Conservation (phyloP, 1,140 invertebrate genomes). For the Drosophila seguyi region DNA sequence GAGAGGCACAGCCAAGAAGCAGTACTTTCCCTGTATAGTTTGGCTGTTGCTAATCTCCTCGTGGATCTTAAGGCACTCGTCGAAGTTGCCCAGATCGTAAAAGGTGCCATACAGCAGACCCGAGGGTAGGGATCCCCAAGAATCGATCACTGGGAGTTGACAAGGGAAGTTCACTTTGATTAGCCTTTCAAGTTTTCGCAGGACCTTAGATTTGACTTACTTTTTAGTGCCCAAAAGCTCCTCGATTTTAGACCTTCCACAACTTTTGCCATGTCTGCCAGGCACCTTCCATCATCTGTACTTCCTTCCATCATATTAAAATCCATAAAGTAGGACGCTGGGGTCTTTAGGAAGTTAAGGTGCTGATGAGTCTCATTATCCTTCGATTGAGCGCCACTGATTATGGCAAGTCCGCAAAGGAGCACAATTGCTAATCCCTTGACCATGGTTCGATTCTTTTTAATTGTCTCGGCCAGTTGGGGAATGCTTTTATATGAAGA, state of each 20-base stretch:
- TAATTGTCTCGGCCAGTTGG: neutral
- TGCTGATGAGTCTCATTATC: neutral
- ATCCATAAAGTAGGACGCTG: neutral
- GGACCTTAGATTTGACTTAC: neutral
- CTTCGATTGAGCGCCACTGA: neutral
- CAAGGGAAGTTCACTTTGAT: neutral
- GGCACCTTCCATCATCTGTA: constrained; percentile 6
- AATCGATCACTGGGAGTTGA: constrained; percentile 50
- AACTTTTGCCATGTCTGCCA: constrained; percentile 11
- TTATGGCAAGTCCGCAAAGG: neutral
- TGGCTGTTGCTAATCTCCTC: constrained; percentile 18
- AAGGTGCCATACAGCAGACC: constrained; percentile 15
- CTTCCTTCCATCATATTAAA: neutral
- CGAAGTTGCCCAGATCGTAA: constrained; percentile 61
- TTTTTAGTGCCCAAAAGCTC: constrained; percentile 22
- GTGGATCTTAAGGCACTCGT: constrained; percentile 46
- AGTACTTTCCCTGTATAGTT: constrained; percentile 52
- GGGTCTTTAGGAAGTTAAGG: constrained; percentile 3
- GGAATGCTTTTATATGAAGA: constrained; percentile 19
- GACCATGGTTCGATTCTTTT: constrained; percentile 5
- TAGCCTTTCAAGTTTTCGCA: neutral
- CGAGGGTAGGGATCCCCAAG: constrained; percentile 51
- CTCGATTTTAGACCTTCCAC: neutral
- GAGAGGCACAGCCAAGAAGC: constrained; percentile 14
- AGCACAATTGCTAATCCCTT: constrained; percentile 17